These are phyloP conservation scores for Sander vitreus DNA, from an alignment of 2,113 vertebrate species.

Conservation along the genomic window DNA sequence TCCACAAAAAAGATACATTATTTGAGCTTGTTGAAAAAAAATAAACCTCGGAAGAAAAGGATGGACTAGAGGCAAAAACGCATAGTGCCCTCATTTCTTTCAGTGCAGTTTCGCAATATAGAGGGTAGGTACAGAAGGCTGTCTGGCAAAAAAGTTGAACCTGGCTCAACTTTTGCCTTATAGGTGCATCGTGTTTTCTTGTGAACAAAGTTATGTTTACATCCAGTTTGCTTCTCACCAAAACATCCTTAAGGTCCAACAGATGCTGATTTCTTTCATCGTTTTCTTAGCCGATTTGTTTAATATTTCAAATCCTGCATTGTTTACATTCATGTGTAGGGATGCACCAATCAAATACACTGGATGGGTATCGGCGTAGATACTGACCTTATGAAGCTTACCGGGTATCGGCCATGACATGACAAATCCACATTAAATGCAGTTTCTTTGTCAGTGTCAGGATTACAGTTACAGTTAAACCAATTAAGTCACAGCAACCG, in stretches of 20 bases:
- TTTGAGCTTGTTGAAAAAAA: constrained; percentile 14
- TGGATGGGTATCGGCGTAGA: neutral
- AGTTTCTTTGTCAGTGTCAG: too few species aligned
- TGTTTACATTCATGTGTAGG: neutral
- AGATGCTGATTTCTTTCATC: neutral
- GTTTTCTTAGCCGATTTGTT: too few species aligned
- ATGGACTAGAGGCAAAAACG: neutral
- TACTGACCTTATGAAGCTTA: too few species aligned
- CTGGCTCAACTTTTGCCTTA: neutral
- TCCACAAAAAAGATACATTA: constrained; percentile 9
- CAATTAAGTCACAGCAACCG: rapidly evolving
- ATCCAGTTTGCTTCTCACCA: neutral
- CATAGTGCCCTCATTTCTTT: neutral
- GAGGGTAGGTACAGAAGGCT: neutral
- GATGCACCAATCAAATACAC: neutral
- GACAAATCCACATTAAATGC: too few species aligned
- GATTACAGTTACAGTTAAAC: neutral
- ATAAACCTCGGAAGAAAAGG: neutral
- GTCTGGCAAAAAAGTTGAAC: neutral
- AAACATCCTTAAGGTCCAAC: neutral
- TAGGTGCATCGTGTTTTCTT: neutral
- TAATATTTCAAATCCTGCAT: neutral
- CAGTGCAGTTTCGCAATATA: neutral
- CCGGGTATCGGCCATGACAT: too few species aligned
- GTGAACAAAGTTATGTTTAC: neutral